Percentiles rank a stretch among this genome's conserved stretches.
These are phyloP conservation scores for Bradynema listronoti DNA, from an alignment of 1,140 invertebrate genomes.

Conservation along the genomic window DNA sequence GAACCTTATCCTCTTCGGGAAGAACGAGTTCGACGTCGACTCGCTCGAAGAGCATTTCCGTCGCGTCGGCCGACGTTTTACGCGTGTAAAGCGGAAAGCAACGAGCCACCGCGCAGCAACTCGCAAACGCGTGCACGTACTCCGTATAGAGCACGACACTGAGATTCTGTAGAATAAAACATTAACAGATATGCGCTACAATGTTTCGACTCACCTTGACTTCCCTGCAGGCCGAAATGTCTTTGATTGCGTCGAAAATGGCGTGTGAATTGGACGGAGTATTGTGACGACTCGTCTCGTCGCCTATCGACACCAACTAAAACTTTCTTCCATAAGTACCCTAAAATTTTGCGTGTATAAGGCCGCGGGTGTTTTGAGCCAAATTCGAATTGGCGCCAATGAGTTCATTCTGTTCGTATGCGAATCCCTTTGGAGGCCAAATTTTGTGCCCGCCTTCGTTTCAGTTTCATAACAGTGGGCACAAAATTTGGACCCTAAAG, in stretches of 20 bases:
- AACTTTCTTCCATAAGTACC: too few relatives aligned
- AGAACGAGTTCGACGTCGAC: constrained; percentile 46
- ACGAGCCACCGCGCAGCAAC: constrained; percentile 39
- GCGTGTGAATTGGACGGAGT: constrained; percentile 40
- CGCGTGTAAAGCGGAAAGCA: constrained; percentile 41
- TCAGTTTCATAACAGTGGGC: too few relatives aligned
- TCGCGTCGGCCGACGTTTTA: constrained; percentile 30
- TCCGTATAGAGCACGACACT: constrained; percentile 44
- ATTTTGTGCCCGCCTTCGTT: too few relatives aligned
- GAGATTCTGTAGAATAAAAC: constrained; percentile 24
- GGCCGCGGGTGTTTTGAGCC: too few relatives aligned
- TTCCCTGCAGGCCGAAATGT: constrained; percentile 7
- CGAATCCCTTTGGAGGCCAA: too few relatives aligned
- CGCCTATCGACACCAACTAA: constrained; percentile 42
- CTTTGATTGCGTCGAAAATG: constrained; percentile 34
- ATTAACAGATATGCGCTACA: constrained; percentile 21
- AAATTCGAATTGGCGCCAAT: too few relatives aligned
- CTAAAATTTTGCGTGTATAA: too few relatives aligned
- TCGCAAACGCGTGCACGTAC: constrained; percentile 36
- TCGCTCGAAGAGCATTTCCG: constrained; percentile 18
- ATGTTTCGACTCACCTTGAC: constrained; percentile 26
- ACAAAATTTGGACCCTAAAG: too few relatives aligned
- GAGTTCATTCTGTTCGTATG: too few relatives aligned
- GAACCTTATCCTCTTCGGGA: constrained; percentile 37
- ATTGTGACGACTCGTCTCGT: constrained; percentile 41